Evolutionary conservation across 2,888 invertebrate species (phyloP).

Genomic region (Patella caerulea): DNA sequence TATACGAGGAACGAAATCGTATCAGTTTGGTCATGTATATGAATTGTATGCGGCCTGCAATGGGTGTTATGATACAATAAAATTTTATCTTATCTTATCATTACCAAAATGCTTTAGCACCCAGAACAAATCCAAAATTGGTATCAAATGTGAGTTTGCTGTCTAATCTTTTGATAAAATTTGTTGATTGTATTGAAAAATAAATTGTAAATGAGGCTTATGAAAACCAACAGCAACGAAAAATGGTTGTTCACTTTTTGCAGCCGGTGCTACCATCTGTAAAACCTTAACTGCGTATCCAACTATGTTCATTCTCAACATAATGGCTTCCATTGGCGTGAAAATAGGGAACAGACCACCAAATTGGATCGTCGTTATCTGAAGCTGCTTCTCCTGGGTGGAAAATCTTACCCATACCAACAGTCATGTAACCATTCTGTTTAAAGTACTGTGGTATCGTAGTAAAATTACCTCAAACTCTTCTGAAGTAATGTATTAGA

Average conservation of each 20-base stretch:
- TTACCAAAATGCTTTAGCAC: too few relatives aligned
- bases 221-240: slow-evolving; percentile 47
- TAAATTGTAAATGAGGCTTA: slow-evolving; percentile 44
- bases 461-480: too few relatives aligned
- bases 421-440: slow-evolving; percentile 25
- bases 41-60: too few relatives aligned
- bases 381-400: slow-evolving; percentile 22
- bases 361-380: slow-evolving; percentile 10
- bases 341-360: slow-evolving; percentile 7
- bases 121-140: too few relatives aligned
- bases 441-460: too few relatives aligned
- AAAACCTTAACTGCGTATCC: slow-evolving; percentile 34
- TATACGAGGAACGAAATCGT: too few relatives aligned
- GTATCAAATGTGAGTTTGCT: too few relatives aligned
- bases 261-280: slow-evolving; percentile 21
- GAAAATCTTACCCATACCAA: slow-evolving; percentile 37
- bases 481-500: too few relatives aligned
- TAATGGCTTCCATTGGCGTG: not conserved
- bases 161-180: too few relatives aligned
- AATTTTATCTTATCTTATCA: too few relatives aligned
- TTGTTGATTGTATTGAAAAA: slow-evolving; percentile 24
- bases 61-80: too few relatives aligned
- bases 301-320: not conserved
- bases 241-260: slow-evolving; percentile 36
- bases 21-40: too few relatives aligned